Conservation (phyloP, 2,888 invertebrate species). For the Polymixis lichenea region DNA sequence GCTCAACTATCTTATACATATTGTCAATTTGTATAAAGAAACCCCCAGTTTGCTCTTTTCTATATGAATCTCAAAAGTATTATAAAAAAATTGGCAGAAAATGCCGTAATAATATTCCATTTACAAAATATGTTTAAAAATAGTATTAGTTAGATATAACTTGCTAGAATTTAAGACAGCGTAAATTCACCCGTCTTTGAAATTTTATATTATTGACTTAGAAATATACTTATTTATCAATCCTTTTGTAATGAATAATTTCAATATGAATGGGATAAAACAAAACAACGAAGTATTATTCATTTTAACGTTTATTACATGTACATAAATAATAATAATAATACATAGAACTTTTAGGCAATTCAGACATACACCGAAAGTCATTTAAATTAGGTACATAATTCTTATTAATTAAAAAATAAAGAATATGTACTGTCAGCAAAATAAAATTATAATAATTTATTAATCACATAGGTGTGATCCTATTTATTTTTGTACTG, state of each 20-base stretch:
- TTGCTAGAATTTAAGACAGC: constrained; percentile 86
- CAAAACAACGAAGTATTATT: constrained; percentile 75
- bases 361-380: constrained; percentile 54
- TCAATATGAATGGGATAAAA: constrained; percentile 88
- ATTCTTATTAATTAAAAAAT: constrained; percentile 30
- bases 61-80: constrained; percentile 48
- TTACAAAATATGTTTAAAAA: constrained; percentile 87
- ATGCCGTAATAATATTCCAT: constrained; percentile 86
- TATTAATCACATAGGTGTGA: constrained; percentile 23
- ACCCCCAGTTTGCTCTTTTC: constrained; percentile 61
- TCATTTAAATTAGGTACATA: constrained; percentile 43
- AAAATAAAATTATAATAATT: constrained; percentile 43
- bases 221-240: constrained; percentile 91
- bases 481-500: constrained; percentile 56
- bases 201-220: constrained; percentile 90
- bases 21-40: constrained; percentile 60
- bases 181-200: constrained; percentile 90
- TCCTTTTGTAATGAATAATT: constrained; percentile 87
- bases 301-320: constrained; percentile 79
- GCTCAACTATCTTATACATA: constrained; percentile 70
- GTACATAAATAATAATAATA: constrained; percentile 69
- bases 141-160: constrained; percentile 82
- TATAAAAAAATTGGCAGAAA: constrained; percentile 62
- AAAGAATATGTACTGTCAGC: constrained; percentile 44
- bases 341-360: constrained; percentile 70